A percentile compares a stretch with the other conserved stretches of the same genome.
Evolutionary conservation across 2,797 vertebrate species (phyloP).

Genomic region (Pogoniulus pusillus): DNA sequence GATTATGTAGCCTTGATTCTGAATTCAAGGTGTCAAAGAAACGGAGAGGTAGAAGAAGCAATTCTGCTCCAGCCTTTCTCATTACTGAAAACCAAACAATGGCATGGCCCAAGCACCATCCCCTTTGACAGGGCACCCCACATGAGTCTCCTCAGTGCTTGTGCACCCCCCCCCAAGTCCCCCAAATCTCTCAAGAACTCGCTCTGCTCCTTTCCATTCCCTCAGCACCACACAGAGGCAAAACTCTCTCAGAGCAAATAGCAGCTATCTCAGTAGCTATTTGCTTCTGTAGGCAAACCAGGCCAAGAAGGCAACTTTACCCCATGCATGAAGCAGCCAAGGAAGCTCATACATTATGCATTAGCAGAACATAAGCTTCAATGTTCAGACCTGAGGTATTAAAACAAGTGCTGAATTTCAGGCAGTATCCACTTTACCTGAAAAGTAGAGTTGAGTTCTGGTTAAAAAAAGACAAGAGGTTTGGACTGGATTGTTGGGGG

Average conservation of each 20-base stretch:
- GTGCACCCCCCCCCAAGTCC: not conserved
- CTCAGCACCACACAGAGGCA: slow-evolving; percentile 52
- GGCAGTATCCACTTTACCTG: slow-evolving; percentile 66
- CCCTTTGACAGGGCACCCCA: not conserved
- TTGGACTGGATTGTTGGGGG: not conserved
- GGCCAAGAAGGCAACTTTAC: slow-evolving; percentile 35
- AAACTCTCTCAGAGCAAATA: slow-evolving; percentile 59
- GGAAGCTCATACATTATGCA: slow-evolving; percentile 43
- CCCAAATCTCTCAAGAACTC: not conserved
- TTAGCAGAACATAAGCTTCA: slow-evolving; percentile 53
- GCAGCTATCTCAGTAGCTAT: not conserved
- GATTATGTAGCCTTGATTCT: not conserved
- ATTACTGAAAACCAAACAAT: not conserved
- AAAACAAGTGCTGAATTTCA: slow-evolving; percentile 59
- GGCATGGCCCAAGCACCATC: not conserved
- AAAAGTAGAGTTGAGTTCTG: slow-evolving; percentile 61
- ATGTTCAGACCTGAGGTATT: slow-evolving; percentile 50
- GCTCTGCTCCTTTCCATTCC: slow-evolving; percentile 18
- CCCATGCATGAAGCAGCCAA: slow-evolving; percentile 61
- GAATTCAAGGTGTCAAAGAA: not conserved
- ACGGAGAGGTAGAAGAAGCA: not conserved
- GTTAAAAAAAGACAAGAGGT: slow-evolving; percentile 17
- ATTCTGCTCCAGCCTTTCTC: too few relatives aligned
- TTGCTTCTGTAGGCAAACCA: slow-evolving; percentile 57
- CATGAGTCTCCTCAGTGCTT: not conserved